These are phyloP conservation scores for Catharus minimus DNA, from an alignment of 2,113 vertebrate genomes.

Conservation along the genomic window DNA sequence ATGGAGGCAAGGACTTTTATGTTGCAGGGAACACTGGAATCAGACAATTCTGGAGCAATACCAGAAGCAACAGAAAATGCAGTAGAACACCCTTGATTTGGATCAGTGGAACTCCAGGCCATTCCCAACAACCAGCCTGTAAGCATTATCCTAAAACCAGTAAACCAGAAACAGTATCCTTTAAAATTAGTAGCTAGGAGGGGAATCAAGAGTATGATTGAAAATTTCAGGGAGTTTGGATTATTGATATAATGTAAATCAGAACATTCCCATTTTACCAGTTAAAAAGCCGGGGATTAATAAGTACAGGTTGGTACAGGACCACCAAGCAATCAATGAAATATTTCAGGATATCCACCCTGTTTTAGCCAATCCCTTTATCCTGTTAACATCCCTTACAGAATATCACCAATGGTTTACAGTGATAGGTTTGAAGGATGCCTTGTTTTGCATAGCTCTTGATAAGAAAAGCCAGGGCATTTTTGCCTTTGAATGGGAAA, in stretches of 20 bases:
- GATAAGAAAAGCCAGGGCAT: not conserved
- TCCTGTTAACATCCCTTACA: not conserved
- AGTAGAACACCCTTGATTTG: not conserved
- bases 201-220: rapidly evolving
- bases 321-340: not conserved
- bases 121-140: not conserved
- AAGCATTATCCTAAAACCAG: not conserved
- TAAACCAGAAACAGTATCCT: not conserved
- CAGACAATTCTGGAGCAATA: not conserved
- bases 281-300: not conserved
- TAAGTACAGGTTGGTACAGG: not conserved
- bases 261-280: not conserved
- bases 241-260: not conserved
- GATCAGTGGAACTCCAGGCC: not conserved
- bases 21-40: not conserved
- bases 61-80: not conserved
- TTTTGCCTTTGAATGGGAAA: not conserved
- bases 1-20: not conserved
- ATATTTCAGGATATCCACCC: not conserved
- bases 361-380: not conserved
- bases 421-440: not conserved
- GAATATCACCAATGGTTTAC: not conserved
- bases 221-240: not conserved
- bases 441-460: not conserved
- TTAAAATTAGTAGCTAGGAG: not conserved